phyloP scores from a whole-genome alignment of 2,888 invertebrate species.

The Ophioninae sp. region DNA sequence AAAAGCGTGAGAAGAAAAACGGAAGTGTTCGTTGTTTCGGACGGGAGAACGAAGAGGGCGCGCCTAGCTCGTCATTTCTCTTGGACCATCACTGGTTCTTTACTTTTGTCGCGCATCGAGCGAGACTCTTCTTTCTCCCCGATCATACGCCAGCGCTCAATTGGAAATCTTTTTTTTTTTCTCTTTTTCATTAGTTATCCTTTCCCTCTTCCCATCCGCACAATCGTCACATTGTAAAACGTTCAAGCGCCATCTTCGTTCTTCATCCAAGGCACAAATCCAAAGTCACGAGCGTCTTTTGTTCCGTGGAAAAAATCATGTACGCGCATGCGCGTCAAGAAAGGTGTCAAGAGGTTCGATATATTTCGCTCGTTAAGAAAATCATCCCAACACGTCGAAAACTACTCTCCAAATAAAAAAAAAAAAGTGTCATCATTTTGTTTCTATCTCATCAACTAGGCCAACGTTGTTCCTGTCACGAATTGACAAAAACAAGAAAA shows the following conservation, averaged over 20 bases:
- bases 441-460: neutral
- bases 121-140: neutral
- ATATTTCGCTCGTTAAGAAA: conserved; percentile 45
- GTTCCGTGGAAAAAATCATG: conserved; percentile 10
- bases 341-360: conserved; percentile 63
- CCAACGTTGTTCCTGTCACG: conserved; percentile 17
- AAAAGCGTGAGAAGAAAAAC: conserved; percentile 30
- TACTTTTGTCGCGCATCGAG: neutral
- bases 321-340: conserved; percentile 14
- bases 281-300: conserved; percentile 37
- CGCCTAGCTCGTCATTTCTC: neutral
- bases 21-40: neutral
- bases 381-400: conserved; percentile 19
- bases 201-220: conserved; percentile 29
- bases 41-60: neutral
- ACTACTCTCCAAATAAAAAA: too few relatives aligned
- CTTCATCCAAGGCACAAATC: conserved; percentile 48
- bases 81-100: neutral
- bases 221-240: conserved; percentile 27
- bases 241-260: conserved; percentile 11
- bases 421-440: conserved; percentile 6
- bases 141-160: neutral
- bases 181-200: conserved; percentile 9
- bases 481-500: neutral
- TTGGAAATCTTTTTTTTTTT: conserved; percentile 6